A percentile compares a stretch with the other conserved stretches of the same genome.
phyloP scores from a whole-genome alignment of 1,140 invertebrate species.

The Heliconius hermathena region DNA sequence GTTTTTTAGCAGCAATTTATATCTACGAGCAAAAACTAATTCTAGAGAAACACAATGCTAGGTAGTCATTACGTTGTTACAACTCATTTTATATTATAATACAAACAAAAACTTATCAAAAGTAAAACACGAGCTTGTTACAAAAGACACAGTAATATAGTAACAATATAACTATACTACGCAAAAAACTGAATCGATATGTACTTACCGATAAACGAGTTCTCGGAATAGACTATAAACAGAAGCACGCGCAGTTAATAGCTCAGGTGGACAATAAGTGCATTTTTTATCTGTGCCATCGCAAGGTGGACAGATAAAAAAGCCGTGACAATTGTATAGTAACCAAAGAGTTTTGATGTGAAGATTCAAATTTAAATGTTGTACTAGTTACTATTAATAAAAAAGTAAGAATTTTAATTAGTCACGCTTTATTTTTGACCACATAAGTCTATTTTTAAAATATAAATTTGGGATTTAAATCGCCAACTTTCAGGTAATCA shows the following conservation, averaged over 20 bases:
- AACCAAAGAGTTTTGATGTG: slow-evolving; percentile 46
- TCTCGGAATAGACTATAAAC: slow-evolving; percentile 53
- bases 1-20: background rate
- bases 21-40: background rate
- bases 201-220: slow-evolving; percentile 52
- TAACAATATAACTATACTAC: slow-evolving; percentile 34
- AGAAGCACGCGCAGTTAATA: slow-evolving; percentile 60
- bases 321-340: slow-evolving; percentile 49
- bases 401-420: too few relatives aligned
- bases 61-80: background rate
- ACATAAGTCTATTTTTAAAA: too few relatives aligned
- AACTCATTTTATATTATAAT: slow-evolving; percentile 20
- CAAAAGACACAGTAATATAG: slow-evolving; percentile 32
- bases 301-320: slow-evolving; percentile 57
- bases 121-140: slow-evolving; percentile 37
- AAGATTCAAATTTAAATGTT: slow-evolving; percentile 14
- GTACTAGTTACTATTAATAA: too few relatives aligned
- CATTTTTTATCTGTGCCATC: slow-evolving; percentile 53
- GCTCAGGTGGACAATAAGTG: slow-evolving; percentile 59
- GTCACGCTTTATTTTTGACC: too few relatives aligned
- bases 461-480: too few relatives aligned
- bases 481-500: too few relatives aligned
- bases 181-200: slow-evolving; percentile 48
- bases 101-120: slow-evolving; percentile 16
- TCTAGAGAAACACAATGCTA: background rate